These are phyloP conservation scores for Diphyllodes magnificus DNA, from an alignment of 2,113 vertebrate genomes.

Conservation along the genomic window DNA sequence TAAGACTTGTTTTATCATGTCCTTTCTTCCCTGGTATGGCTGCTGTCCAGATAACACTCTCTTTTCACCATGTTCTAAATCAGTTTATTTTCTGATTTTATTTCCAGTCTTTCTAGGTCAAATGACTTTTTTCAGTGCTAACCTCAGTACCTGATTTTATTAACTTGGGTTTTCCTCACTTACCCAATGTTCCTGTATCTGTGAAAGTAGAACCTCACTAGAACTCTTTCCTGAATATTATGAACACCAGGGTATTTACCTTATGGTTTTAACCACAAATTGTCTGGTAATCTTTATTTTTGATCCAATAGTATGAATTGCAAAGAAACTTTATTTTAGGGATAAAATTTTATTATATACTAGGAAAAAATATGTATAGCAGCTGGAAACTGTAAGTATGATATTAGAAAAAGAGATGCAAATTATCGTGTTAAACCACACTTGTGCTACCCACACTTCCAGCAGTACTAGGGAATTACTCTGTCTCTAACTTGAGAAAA, in stretches of 20 bases:
- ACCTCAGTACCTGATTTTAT: not conserved
- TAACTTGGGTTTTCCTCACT: not conserved
- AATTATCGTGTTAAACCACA: no score
- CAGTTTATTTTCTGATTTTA: not conserved
- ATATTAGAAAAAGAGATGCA: not conserved
- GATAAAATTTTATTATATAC: not conserved
- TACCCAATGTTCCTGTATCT: not conserved
- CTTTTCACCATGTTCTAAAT: not conserved
- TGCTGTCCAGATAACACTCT: not conserved
- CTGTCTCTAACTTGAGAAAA: not conserved
- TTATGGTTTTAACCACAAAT: not conserved
- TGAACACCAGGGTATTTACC: not conserved
- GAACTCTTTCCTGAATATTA: not conserved
- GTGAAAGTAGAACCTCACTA: not conserved
- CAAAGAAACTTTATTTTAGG: not conserved
- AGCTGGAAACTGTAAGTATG: not conserved
- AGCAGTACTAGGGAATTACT: not conserved
- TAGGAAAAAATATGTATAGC: not conserved
- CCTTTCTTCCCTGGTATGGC: not conserved
- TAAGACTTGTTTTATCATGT: not conserved
- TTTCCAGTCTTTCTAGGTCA: not conserved
- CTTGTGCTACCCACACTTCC: not conserved
- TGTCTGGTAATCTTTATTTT: not conserved
- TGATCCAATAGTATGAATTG: not conserved
- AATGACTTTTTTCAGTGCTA: not conserved